Conservation (phyloP, 1,140 invertebrate species). For the Aphidius ervi region DNA sequence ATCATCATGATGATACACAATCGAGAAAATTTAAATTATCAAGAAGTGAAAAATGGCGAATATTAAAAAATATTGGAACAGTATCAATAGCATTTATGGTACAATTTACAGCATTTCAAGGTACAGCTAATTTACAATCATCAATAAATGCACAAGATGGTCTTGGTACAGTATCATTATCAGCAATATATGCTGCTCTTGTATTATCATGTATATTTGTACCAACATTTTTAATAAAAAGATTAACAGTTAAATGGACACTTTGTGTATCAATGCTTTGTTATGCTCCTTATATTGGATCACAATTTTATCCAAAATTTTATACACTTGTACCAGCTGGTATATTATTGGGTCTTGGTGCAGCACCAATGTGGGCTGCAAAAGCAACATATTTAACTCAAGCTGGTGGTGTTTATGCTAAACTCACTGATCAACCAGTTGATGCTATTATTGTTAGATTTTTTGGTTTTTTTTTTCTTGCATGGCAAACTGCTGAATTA, state of each 20-base stretch:
- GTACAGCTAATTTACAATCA: conserved; percentile 84
- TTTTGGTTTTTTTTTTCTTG: conserved; percentile 97
- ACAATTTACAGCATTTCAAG: conserved; percentile 88
- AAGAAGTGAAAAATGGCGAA: conserved; percentile 77
- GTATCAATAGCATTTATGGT: conserved; percentile 88
- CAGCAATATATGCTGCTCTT: conserved; percentile 82
- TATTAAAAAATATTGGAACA: conserved; percentile 81
- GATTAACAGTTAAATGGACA: conserved; percentile 93
- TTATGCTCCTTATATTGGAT: conserved; percentile 89
- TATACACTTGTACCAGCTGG: conserved; percentile 91
- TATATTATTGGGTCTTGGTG: conserved; percentile 82
- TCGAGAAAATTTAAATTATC: conserved; percentile 74
- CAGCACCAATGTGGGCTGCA: conserved; percentile 94
- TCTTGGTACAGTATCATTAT: conserved; percentile 77
- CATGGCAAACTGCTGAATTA: conserved; percentile 92
- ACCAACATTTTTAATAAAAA: conserved; percentile 82
- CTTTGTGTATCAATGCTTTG: conserved; percentile 85
- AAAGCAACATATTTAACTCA: conserved; percentile 95
- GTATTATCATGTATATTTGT: conserved; percentile 91
- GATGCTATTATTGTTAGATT: conserved; percentile 90
- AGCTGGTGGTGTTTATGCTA: conserved; percentile 82
- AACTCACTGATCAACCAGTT: conserved; percentile 78
- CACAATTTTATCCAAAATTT: conserved; percentile 87
- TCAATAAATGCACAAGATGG: conserved; percentile 81
- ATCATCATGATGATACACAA: conserved; percentile 53